phyloP scores from a whole-genome alignment of 1,140 invertebrate species.

The Nebria ingens region DNA sequence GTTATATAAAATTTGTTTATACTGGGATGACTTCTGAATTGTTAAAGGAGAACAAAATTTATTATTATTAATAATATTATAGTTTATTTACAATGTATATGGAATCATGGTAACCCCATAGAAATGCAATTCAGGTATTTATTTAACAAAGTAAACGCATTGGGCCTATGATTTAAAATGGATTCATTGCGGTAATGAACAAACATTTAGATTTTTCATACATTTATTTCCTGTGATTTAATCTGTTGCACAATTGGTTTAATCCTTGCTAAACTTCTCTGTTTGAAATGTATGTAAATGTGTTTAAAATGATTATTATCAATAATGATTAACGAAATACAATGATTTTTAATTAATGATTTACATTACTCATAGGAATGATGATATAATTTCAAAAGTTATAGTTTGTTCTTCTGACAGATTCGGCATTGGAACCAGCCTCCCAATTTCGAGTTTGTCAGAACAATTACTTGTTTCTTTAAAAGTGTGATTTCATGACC shows the following conservation, averaged over 20 bases:
- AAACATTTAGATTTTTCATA: not conserved
- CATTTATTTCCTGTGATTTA: not conserved
- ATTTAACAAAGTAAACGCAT: not conserved
- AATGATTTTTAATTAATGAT: not conserved
- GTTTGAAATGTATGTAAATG: not conserved
- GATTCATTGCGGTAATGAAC: not conserved
- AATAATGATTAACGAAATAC: not conserved
- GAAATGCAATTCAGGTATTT: not conserved
- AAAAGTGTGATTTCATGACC: not conserved
- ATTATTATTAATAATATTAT: too few relatives aligned
- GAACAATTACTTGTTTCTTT: not conserved
- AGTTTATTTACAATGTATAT: not conserved
- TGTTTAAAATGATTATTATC: not conserved
- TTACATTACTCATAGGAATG: not conserved
- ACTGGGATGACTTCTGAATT: too few relatives aligned
- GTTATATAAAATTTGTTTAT: too few relatives aligned
- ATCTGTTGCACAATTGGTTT: not conserved
- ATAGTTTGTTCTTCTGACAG: not conserved
- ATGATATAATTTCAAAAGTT: not conserved
- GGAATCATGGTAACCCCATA: not conserved
- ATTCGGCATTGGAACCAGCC: not conserved
- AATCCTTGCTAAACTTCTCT: not conserved
- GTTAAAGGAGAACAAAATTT: too few relatives aligned
- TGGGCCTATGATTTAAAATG: not conserved
- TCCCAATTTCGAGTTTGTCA: conserved; percentile 6